Conservation (phyloP, 2,113 vertebrate genomes). For the Todiramphus saurophagus region DNA sequence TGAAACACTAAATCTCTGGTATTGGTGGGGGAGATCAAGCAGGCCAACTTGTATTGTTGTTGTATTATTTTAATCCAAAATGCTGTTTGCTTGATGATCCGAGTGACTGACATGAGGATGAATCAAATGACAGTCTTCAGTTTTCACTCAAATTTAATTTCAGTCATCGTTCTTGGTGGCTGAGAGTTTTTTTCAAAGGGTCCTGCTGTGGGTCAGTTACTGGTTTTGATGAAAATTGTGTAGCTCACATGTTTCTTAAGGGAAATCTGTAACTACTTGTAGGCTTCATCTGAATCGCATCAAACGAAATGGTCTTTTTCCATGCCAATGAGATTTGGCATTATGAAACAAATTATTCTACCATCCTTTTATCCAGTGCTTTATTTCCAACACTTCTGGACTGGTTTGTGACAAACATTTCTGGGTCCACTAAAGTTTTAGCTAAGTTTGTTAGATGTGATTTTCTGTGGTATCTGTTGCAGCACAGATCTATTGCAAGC, state of each 20-base stretch:
- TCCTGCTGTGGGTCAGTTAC: not conserved
- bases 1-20: too few species aligned
- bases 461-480: not conserved
- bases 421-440: not conserved
- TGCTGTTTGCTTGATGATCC: not conserved
- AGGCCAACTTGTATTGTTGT: not conserved
- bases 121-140: not conserved
- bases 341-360: not conserved
- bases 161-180: not conserved
- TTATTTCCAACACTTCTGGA: not conserved
- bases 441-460: not conserved
- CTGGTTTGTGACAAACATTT: not conserved
- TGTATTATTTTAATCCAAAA: not conserved
- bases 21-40: not conserved
- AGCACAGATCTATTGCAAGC: not conserved
- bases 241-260: not conserved
- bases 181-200: not conserved
- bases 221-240: not conserved
- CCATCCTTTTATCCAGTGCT: not conserved
- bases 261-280: not conserved
- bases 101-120: not conserved
- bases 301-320: not conserved
- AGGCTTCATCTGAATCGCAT: not conserved
- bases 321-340: not conserved
- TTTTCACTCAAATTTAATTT: not conserved